phyloP scores from a whole-genome alignment of 2,797 vertebrate species.

The Gorsachius magnificus region DNA sequence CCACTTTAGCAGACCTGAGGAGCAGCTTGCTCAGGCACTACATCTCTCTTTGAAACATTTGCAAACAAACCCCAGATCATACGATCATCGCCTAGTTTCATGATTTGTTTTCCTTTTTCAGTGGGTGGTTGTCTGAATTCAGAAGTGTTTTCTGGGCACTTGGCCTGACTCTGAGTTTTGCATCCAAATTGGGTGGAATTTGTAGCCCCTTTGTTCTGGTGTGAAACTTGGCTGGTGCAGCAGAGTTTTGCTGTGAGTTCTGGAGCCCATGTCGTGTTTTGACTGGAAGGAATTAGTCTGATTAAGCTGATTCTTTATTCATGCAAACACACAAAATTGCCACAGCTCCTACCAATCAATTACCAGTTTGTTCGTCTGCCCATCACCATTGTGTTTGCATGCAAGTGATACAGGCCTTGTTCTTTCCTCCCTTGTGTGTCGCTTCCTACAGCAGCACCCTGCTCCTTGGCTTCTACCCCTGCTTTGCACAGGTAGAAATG shows the following conservation, averaged over 20 bases:
- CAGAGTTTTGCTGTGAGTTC: conserved; percentile 35
- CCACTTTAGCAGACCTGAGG: neutral
- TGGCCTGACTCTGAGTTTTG: conserved; percentile 42
- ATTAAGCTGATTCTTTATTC: conserved; percentile 61
- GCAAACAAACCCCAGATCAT: neutral
- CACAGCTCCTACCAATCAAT: conserved; percentile 40
- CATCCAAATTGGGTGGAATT: conserved; percentile 47
- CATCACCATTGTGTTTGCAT: neutral
- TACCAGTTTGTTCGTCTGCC: conserved; percentile 26
- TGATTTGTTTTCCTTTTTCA: neutral
- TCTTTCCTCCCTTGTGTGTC: neutral
- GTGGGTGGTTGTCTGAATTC: neutral
- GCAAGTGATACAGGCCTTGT: neutral
- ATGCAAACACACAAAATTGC: conserved; percentile 48
- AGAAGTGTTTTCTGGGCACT: conserved; percentile 46
- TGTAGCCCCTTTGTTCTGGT: conserved; percentile 35
- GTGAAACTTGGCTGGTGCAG: conserved; percentile 38
- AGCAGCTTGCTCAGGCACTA: neutral
- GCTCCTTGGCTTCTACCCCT: neutral
- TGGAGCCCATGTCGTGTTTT: conserved; percentile 55
- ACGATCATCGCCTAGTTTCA: neutral
- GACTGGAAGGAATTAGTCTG: conserved; percentile 60
- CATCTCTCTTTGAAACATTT: neutral
- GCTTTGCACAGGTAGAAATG: neutral
- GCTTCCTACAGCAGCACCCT: neutral